Base-by-base conservation (phyloP, 2,888 invertebrate genomes). In the Aproaerema taeniolella region DNA sequence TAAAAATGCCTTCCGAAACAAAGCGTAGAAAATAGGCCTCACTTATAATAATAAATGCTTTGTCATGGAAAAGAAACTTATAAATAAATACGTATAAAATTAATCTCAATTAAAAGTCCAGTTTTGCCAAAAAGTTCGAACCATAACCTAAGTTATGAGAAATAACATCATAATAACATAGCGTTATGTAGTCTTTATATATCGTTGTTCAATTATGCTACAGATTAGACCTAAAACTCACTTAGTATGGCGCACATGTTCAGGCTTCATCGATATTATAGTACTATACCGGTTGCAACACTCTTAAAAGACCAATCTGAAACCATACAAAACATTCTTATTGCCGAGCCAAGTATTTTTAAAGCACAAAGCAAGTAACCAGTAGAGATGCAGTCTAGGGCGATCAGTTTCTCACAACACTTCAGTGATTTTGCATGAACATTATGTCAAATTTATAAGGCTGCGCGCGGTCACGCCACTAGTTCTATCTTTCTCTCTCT, bases 301-400 rank as follows among this genome's bases (percentile, higher is more conserved):
- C 72, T 81, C 78, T 85, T 86, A 85, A 86, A 86, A 69, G 85
- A 85, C 83, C 85, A 82, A 86, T 86, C 85, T 86, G 85, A 76
- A 83, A 75, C 61, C 54, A 41, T 16, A 39, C 33, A 35, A 40
- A 41, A 41, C 16, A 20, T 26, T 36, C 31, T 32, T 40, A 33
- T 29, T 20, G 13, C 11, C 14, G 26, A 15, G 26, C 26, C 24
- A 34, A 34, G 15, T 10, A 36, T 13, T 34, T 25, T n/a, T n/a
- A n/a, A n/a, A n/a, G n/a, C n/a, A n/a, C n/a, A n/a, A n/a, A n/a
- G n/a, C n/a, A n/a, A n/a, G n/a, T n/a, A n/a, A n/a, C n/a, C n/a
- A n/a, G n/a, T n/a, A n/a, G n/a, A n/a, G n/a, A n/a, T n/a, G n/a
- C n/a, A n/a, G n/a, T n/a, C n/a, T n/a, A n/a, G n/a, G n/a, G n/a